Percentiles rank a stretch among this genome's conserved stretches.
phyloP scores from a whole-genome alignment of 2,888 invertebrate species.

The Hoplodrina ambigua region DNA sequence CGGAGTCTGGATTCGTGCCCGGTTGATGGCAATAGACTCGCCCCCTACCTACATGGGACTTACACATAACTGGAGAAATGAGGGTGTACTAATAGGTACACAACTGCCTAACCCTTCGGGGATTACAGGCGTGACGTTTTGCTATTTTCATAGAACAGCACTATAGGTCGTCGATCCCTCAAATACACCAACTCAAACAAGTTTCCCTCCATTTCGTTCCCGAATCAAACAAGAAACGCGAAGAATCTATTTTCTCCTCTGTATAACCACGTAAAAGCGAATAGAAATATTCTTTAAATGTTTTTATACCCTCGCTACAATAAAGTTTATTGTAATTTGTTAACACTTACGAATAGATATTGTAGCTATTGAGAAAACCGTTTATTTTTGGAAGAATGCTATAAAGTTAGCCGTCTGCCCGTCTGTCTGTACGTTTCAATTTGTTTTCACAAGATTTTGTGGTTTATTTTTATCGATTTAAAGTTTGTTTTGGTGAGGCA shows the following conservation, averaged over 20 bases:
- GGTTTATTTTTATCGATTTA: slow-evolving; percentile 37
- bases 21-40: too few species aligned
- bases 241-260: slow-evolving; percentile 24
- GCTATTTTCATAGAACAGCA: background rate
- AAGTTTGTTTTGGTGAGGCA: slow-evolving; percentile 29
- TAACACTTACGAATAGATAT: slow-evolving; percentile 43
- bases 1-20: too few species aligned
- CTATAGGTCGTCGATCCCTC: slow-evolving; percentile 20
- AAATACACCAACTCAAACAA: slow-evolving; percentile 20
- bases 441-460: slow-evolving; percentile 25
- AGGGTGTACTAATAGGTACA: too few species aligned
- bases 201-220: slow-evolving; percentile 2
- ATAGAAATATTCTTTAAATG: slow-evolving; percentile 9
- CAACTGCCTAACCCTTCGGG: too few species aligned
- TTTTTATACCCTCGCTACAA: slow-evolving; percentile 34
- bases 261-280: slow-evolving; percentile 11
- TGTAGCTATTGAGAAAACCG: slow-evolving; percentile 26
- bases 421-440: slow-evolving; percentile 36
- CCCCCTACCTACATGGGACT: too few species aligned
- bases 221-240: background rate
- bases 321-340: slow-evolving; percentile 53
- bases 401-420: slow-evolving; percentile 39
- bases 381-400: slow-evolving; percentile 43
- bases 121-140: too few species aligned
- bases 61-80: too few species aligned